These are phyloP conservation scores for Meloidogyne floridensis DNA, from an alignment of 1,140 invertebrate genomes.

Conservation along the genomic window DNA sequence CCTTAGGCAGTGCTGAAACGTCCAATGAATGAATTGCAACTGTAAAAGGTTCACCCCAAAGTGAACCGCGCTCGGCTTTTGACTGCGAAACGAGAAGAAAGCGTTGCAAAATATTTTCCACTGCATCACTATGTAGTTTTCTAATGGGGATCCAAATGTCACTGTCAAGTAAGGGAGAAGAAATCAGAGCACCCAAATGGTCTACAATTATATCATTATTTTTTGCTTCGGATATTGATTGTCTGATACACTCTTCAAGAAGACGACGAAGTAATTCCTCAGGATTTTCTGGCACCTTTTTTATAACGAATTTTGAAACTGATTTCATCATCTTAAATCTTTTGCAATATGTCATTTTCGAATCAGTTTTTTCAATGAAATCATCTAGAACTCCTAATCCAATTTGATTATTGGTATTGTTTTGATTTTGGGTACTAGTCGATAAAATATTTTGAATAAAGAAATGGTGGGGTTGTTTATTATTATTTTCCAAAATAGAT, in stretches of 20 bases:
- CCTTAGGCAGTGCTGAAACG: not conserved
- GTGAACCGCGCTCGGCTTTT: conserved; percentile 5
- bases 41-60: not conserved
- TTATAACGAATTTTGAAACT: not conserved
- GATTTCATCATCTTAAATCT: not conserved
- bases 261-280: not conserved
- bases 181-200: not conserved
- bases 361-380: no score
- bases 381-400: no score
- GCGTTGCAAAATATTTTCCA: conserved; percentile 4
- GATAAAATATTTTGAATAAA: no score
- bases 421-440: no score
- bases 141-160: conserved; percentile 13
- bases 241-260: not conserved
- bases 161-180: not conserved
- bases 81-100: conserved; percentile 2
- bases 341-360: not conserved
- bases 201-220: not conserved
- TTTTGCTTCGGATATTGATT: not conserved
- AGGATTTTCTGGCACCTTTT: not conserved
- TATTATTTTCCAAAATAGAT: no score
- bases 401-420: no score
- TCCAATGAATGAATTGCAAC: conserved; percentile 1
- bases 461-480: no score
- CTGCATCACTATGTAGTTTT: not conserved